Percentiles rank a stretch among this genome's conserved stretches.
These are phyloP conservation scores for Ranitomeya variabilis DNA, from an alignment of 2,113 vertebrate species.

Conservation along the genomic window DNA sequence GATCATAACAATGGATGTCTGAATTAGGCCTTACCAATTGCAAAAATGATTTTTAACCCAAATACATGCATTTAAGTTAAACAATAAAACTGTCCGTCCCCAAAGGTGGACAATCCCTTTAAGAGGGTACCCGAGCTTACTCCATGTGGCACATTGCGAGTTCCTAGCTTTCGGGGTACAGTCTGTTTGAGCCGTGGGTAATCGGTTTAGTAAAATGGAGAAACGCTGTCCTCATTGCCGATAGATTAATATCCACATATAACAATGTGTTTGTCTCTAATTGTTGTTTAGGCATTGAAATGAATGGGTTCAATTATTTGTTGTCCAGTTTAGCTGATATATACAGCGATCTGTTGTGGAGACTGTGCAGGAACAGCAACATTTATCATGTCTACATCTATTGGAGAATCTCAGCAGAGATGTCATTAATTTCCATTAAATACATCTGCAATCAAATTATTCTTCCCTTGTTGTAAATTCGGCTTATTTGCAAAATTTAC, in stretches of 20 bases:
- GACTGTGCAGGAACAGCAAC: background rate
- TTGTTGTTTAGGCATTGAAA: background rate
- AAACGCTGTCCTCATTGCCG: background rate
- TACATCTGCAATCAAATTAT: no score
- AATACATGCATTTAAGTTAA: no score
- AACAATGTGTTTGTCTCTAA: background rate
- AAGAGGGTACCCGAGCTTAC: no score
- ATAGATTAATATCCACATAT: background rate
- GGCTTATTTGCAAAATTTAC: no score
- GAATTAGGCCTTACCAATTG: no score
- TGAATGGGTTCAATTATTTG: slow-evolving; percentile 4
- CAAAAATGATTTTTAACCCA: no score
- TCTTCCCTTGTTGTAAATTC: no score
- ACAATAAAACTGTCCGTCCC: no score
- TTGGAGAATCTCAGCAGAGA: background rate
- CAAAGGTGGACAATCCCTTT: no score
- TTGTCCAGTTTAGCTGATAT: slow-evolving; percentile 24
- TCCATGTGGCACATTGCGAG: no score
- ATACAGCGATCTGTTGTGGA: background rate
- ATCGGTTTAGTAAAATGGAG: background rate
- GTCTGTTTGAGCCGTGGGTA: background rate
- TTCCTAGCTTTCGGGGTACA: no score
- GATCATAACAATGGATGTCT: no score
- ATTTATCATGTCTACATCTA: background rate
- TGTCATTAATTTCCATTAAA: background rate